Conservation (phyloP, 2,888 invertebrate genomes). For the Eristalis tenax region DNA sequence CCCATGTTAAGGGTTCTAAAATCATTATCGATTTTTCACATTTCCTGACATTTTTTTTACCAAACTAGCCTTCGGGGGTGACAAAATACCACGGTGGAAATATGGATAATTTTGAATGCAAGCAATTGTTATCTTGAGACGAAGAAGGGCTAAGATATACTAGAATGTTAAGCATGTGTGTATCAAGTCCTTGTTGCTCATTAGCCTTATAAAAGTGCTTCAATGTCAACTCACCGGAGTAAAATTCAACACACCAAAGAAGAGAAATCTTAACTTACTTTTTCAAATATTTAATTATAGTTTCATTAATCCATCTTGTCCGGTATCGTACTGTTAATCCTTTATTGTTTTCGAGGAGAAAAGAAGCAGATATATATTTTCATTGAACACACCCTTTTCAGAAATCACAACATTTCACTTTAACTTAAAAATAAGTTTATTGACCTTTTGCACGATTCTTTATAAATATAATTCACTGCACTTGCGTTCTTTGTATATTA, state of each 20-base stretch:
- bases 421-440: neutral
- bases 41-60: neutral
- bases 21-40: conserved; percentile 10
- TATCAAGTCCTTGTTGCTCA: neutral
- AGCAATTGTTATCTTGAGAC: neutral
- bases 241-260: neutral
- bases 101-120: neutral
- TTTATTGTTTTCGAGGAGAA: neutral
- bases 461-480: neutral
- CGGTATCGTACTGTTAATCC: neutral
- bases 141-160: neutral
- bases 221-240: neutral
- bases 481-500: neutral
- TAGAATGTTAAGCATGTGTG: neutral
- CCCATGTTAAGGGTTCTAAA: neutral
- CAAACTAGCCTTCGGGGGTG: neutral
- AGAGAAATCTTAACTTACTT: neutral
- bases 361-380: neutral
- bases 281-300: neutral
- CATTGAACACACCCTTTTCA: neutral
- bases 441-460: neutral
- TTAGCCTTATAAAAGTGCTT: neutral
- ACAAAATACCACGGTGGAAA: neutral
- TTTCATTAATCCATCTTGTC: neutral
- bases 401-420: neutral